Evolutionary conservation across 92 coral and sea anemone species (phyloP), one percentile per base, ranked within the genome.

Genomic region (Porites evermanni): DNA sequence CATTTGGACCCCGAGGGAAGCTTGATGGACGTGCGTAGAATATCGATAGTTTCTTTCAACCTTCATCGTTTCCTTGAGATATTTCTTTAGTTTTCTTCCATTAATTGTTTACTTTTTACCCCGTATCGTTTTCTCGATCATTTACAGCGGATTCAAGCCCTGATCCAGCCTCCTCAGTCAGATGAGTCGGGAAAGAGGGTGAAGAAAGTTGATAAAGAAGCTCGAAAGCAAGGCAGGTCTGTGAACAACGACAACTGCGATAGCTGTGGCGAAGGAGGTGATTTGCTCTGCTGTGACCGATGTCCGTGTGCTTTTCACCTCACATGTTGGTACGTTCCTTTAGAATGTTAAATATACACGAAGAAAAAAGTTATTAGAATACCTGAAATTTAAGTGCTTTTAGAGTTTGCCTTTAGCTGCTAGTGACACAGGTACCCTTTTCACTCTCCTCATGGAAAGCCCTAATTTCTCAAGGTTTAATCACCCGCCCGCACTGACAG

Each of bases 191-290:
- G 90, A 12, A 95, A 88, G 73, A 94, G 89, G 84, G 74, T 92
- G 1, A 88, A 89, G 72, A 95, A 92, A 89, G 90, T 87, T 0
- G 99, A 97, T 87, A 97, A 97, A 69, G 99, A 97, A 66, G 88
- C 91, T 16, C 91, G 99, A 19, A 93, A 92, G 72, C 94, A 86
- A 20, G 99, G 99, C 78, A 90, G 99, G 19, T 86, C 94, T 73
- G 94, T 97, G 26, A 97, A 97, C 84, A 98, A 97, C 89, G 99
- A 97, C 79, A 89, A 89, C 80, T 97, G 99, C 24, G 99, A 97
- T 85, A 97, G 99, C 66, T 97, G 99, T 87, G 99, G 99, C 47
- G 99, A 97, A 77, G 99, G 99, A 70, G 99, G 99, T 18, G 99
- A 97, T 82, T 88, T 97, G 80, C 87, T 97, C 81, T 97, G 99